phyloP scores from a whole-genome alignment of 2,888 invertebrate genomes.

The Tipula vernalis region DNA sequence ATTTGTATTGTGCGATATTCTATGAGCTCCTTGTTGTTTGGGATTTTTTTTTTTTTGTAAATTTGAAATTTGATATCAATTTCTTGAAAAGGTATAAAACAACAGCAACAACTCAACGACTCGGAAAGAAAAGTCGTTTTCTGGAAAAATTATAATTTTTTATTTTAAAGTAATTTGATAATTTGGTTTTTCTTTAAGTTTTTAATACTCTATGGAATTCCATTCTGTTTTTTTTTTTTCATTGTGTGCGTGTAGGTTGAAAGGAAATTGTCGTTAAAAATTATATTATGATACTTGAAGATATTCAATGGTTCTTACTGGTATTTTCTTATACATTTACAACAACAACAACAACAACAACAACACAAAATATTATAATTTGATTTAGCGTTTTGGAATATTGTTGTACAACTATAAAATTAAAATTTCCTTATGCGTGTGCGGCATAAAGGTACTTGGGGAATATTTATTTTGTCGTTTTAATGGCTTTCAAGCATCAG shows the following conservation, averaged over 20 bases:
- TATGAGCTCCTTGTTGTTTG: not conserved
- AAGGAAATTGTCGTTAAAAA: not conserved
- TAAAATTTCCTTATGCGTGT: not conserved
- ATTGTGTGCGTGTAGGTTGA: not conserved
- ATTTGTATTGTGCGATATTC: not conserved
- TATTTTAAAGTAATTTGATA: conserved; percentile 4
- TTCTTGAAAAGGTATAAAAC: not conserved
- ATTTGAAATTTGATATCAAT: not conserved
- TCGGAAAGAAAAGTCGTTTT: not conserved
- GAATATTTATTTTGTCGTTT: not conserved
- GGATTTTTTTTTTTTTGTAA: not conserved
- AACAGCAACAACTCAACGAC: not conserved
- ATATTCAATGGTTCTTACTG: not conserved
- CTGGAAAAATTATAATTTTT: not conserved
- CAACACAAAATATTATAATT: not conserved
- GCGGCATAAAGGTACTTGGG: not conserved
- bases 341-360: not conserved
- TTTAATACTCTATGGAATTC: not conserved
- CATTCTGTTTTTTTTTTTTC: not conserved
- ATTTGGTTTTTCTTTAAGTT: not conserved
- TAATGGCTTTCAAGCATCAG: not conserved
- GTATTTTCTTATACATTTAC: not conserved
- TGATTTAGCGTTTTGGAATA: not conserved
- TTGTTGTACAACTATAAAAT: not conserved
- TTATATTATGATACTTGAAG: not conserved